Conservation (phyloP, 1,140 invertebrate genomes). For the Aradophagus sp. region DNA sequence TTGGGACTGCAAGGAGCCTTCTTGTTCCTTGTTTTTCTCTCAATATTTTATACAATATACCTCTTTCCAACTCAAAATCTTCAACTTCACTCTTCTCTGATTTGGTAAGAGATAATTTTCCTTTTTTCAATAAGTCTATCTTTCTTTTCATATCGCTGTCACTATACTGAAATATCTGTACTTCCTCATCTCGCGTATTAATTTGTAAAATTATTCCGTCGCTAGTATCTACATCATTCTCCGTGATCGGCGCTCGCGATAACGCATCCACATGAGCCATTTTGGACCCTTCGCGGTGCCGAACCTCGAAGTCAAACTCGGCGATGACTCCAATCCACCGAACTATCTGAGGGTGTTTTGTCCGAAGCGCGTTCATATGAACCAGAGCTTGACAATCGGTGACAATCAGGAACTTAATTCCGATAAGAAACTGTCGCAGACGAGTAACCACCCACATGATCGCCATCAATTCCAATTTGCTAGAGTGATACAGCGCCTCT, state of each 20-base stretch:
- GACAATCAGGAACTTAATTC: neutral
- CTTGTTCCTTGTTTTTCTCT: neutral
- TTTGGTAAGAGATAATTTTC: neutral
- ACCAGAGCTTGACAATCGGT: conserved; percentile 21
- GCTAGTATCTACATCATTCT: neutral
- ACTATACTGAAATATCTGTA: conserved; percentile 2
- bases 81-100: neutral
- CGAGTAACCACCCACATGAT: conserved; percentile 12
- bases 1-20: conserved; percentile 4
- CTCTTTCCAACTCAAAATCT: neutral
- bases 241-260: neutral
- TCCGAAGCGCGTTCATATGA: conserved; percentile 1
- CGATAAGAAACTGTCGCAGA: conserved; percentile 11
- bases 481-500: conserved; percentile 3
- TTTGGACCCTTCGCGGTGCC: conserved; percentile 4
- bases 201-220: conserved; percentile 1
- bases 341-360: conserved; percentile 10
- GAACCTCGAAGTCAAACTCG: conserved; percentile 11
- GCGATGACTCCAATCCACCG: conserved; percentile 12
- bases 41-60: neutral
- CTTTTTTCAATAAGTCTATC: neutral
- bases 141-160: conserved; percentile 2
- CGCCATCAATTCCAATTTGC: conserved; percentile 6
- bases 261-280: conserved; percentile 11
- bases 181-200: neutral